A percentile compares a stretch with the other conserved stretches of the same genome.
phyloP scores from a whole-genome alignment of 2,113 vertebrate species.

The Rhagologus leucostigma region DNA sequence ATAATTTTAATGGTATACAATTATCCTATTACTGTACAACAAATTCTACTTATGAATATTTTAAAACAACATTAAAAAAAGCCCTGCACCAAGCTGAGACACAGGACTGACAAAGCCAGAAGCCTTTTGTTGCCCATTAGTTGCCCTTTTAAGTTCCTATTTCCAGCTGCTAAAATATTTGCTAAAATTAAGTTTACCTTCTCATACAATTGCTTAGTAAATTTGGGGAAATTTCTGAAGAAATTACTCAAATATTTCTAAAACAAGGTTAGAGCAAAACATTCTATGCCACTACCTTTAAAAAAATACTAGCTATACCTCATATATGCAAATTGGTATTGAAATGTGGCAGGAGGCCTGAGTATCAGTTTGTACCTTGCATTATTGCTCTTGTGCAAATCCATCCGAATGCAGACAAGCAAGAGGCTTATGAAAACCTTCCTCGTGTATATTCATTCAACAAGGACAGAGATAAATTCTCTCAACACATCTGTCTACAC shows the following conservation, averaged over 20 bases:
- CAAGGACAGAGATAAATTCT: neutral
- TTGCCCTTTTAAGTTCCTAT: neutral
- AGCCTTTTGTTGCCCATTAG: neutral
- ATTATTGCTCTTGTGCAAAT: neutral
- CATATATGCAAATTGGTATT: neutral
- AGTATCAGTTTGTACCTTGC: neutral
- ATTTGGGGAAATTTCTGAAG: neutral
- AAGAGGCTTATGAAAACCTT: neutral
- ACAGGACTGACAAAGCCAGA: neutral
- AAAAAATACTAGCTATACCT: neutral
- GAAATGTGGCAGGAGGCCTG: neutral
- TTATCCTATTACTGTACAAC: neutral
- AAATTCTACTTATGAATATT: neutral
- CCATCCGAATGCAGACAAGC: neutral
- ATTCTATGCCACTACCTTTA: neutral
- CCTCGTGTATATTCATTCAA: neutral
- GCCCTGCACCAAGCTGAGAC: neutral
- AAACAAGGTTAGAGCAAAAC: neutral
- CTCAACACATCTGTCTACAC: neutral
- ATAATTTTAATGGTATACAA: neutral
- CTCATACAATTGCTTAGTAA: neutral
- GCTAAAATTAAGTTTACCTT: neutral
- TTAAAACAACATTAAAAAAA: neutral
- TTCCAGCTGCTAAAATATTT: neutral
- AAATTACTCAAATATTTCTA: neutral